Evolutionary conservation across 1,140 invertebrate species (phyloP), one percentile per base, ranked within the genome.

Genomic region (Polyergus mexicanus): DNA sequence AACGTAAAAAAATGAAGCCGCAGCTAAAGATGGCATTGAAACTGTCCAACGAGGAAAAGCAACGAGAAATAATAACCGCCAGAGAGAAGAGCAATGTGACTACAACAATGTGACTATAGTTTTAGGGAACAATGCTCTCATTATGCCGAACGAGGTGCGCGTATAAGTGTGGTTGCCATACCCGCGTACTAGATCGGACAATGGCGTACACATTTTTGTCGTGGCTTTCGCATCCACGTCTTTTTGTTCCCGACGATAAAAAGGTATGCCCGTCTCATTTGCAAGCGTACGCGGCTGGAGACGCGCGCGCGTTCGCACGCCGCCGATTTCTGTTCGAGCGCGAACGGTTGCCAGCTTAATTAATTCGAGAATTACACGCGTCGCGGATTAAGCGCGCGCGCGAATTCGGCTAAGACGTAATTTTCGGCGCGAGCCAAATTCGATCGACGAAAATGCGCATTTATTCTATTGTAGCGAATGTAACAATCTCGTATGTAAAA

Each of bases 81-180:
- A 47, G 72, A 83, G 65, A 22, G 22, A 86, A 85, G 92, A 92
- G 89, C n/a, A n/a, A n/a, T 92, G 91, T 92, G 91, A 92, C n/a
- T n/a, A n/a, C 91, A 93, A 95, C 94, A 93, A 94, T 94, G 92
- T 92, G 89, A 91, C 92, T 93, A 92, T 94, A 94, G 93, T 94
- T 94, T 93, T 93, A 89, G 93, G 90, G 93, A 94, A 95, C 94
- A 94, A 94, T 94, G 93, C 92, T 93, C 93, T 94, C 93, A 93
- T 94, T 95, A 95, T 94, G 86, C 90, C 56, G 76, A 84, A 88
- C 91, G 92, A 90, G 88, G 88, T 92, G 89, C 92, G 90, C 88
- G 88, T 91, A 89, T 75, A 86, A 87, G 68, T 77, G 89, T 56
- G 84, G 75, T 58, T 74, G 41, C n/a, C 65, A 80, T 86, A 84